Evolutionary conservation across 2,888 invertebrate genomes (phyloP).

Genomic region (Pyrrhia umbra): DNA sequence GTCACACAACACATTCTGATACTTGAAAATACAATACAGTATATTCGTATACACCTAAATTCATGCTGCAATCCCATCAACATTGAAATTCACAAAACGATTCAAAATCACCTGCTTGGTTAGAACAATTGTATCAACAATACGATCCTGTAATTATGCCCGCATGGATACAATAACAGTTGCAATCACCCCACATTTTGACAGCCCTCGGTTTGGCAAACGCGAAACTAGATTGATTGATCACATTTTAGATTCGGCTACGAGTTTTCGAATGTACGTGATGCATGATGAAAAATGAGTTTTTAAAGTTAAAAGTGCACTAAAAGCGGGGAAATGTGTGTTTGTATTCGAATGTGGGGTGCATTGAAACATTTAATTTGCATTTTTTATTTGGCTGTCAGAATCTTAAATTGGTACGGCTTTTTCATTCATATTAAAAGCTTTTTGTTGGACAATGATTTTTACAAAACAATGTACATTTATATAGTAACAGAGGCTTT

Average conservation of each 20-base stretch:
- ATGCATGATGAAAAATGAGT: slow-evolving; percentile 37
- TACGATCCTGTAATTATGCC: slow-evolving; percentile 43
- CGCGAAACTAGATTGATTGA: slow-evolving; percentile 46
- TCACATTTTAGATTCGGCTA: slow-evolving; percentile 42
- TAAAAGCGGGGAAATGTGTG: slow-evolving; percentile 21
- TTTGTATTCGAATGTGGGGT: slow-evolving; percentile 8
- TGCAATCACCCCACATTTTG: slow-evolving; percentile 39
- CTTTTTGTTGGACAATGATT: slow-evolving; percentile 1
- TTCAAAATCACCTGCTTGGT: slow-evolving; percentile 41
- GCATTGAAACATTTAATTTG: slow-evolving; percentile 40
- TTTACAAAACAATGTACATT: not conserved
- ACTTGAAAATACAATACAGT: not conserved
- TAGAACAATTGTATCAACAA: slow-evolving; percentile 33
- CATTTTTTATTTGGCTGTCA: slow-evolving; percentile 40
- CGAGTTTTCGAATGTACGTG: slow-evolving; percentile 25
- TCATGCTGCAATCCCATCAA: slow-evolving; percentile 5
- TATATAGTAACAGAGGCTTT: not conserved
- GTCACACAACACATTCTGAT: no score
- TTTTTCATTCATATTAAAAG: slow-evolving; percentile 36
- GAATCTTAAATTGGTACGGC: slow-evolving; percentile 3
- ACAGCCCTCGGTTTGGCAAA: slow-evolving; percentile 30
- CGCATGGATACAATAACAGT: slow-evolving; percentile 41
- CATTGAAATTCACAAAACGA: slow-evolving; percentile 25
- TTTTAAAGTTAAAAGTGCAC: slow-evolving; percentile 32
- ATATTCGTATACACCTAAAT: not conserved